phyloP scores from a whole-genome alignment of 2,888 invertebrate species.

The Strigamia crassipes region DNA sequence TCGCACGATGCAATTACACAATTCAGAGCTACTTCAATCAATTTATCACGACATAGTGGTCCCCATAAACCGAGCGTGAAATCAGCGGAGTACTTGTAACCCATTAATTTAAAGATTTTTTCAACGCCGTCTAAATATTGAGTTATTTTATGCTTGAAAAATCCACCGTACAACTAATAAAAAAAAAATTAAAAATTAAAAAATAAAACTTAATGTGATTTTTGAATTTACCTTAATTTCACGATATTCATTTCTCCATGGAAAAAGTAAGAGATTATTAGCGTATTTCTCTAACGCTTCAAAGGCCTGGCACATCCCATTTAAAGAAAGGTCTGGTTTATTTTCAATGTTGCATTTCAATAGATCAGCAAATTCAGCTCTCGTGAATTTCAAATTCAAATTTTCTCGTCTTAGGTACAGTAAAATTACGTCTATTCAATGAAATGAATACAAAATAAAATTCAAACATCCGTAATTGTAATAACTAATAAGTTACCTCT shows the following conservation, averaged over 20 bases:
- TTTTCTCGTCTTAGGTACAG: not conserved
- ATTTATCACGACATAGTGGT: constrained; percentile 80
- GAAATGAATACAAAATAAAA: not conserved
- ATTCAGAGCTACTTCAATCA: constrained; percentile 78
- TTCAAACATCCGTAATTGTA: not conserved
- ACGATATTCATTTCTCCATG: constrained; percentile 86
- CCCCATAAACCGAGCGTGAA: constrained; percentile 62
- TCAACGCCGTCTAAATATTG: constrained; percentile 79
- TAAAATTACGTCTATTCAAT: not conserved
- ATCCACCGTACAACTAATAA: constrained; percentile 80
- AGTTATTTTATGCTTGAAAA: constrained; percentile 84
- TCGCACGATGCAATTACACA: constrained; percentile 85
- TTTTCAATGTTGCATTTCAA: constrained; percentile 49
- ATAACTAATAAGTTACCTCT: not conserved
- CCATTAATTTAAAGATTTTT: constrained; percentile 78
- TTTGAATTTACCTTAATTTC: constrained; percentile 70
- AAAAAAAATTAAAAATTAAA: not conserved
- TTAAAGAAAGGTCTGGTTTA: constrained; percentile 72
- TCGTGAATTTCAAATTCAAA: constrained; percentile 48
- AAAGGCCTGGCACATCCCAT: constrained; percentile 80
- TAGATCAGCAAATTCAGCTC: constrained; percentile 46
- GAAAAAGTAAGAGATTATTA: constrained; percentile 80
- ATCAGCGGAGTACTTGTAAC: constrained; percentile 66
- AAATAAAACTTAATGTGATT: too few relatives aligned
- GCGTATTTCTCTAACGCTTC: constrained; percentile 84